phyloP scores from a whole-genome alignment of 2,797 vertebrate genomes.

The Prionace glauca region DNA sequence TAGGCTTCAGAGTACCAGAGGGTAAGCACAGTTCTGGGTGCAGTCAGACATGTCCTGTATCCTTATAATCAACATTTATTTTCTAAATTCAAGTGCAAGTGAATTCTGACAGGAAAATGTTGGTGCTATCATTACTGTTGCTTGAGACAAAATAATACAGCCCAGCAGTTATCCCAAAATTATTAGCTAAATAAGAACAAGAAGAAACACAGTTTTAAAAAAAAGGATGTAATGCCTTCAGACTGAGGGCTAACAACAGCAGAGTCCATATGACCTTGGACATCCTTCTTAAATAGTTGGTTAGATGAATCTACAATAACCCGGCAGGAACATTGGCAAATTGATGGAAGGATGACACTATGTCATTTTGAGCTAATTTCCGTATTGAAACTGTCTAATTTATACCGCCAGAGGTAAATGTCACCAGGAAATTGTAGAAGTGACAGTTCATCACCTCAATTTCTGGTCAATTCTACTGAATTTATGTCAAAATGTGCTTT shows the following conservation, averaged over 20 bases:
- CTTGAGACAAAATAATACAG: background rate
- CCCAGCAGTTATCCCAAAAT: background rate
- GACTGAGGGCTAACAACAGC: background rate
- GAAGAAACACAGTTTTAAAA: background rate
- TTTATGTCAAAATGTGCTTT: background rate
- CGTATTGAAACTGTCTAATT: background rate
- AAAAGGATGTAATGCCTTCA: background rate
- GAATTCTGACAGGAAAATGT: background rate
- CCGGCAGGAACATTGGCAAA: background rate
- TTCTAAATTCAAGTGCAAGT: background rate
- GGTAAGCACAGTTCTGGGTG: background rate
- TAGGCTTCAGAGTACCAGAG: background rate
- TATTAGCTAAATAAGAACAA: background rate
- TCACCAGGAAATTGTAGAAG: background rate
- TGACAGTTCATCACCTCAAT: background rate
- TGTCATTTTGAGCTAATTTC: background rate
- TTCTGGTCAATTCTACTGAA: background rate
- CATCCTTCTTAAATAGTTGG: background rate
- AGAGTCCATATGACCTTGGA: background rate
- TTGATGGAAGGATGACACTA: background rate
- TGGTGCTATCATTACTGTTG: background rate
- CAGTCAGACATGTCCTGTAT: background rate
- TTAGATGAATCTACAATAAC: background rate
- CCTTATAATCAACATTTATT: background rate
- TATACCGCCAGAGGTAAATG: background rate